These are phyloP conservation scores for Pseudococcus viburni DNA, from an alignment of 2,888 invertebrate genomes.

Conservation along the genomic window DNA sequence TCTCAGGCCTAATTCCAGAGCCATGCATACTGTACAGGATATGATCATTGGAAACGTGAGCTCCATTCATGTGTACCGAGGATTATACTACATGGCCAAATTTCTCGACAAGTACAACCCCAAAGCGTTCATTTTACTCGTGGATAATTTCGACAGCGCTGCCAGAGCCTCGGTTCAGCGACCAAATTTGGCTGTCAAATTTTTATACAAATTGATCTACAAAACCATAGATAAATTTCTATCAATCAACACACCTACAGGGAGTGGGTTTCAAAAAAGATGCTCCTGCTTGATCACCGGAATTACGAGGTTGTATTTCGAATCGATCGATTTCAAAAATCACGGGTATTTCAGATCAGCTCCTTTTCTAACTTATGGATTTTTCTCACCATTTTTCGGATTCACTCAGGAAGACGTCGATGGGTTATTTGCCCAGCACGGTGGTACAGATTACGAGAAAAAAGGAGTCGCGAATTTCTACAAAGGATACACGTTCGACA, in stretches of 20 bases:
- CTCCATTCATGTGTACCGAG: neutral
- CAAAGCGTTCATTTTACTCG: neutral
- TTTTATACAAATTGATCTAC: neutral
- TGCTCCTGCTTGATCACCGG: neutral
- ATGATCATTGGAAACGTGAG: neutral
- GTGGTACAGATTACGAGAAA: neutral
- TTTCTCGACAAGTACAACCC: neutral
- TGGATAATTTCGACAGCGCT: slow-evolving; percentile 35
- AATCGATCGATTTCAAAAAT: neutral
- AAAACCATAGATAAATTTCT: neutral
- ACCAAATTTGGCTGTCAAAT: neutral
- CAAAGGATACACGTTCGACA: neutral
- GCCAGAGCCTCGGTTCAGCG: neutral
- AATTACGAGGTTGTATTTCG: neutral
- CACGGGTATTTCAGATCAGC: neutral
- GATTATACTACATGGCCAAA: neutral
- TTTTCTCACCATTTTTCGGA: neutral
- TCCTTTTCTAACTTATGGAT: neutral
- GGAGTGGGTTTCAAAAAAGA: neutral
- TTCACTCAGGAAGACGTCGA: neutral
- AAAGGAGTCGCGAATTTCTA: neutral
- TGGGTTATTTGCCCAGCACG: neutral
- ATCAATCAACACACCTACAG: neutral
- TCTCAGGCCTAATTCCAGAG: neutral
- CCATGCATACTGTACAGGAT: neutral